phyloP scores from a whole-genome alignment of 2,888 invertebrate species.

The Phaonia tiefii region DNA sequence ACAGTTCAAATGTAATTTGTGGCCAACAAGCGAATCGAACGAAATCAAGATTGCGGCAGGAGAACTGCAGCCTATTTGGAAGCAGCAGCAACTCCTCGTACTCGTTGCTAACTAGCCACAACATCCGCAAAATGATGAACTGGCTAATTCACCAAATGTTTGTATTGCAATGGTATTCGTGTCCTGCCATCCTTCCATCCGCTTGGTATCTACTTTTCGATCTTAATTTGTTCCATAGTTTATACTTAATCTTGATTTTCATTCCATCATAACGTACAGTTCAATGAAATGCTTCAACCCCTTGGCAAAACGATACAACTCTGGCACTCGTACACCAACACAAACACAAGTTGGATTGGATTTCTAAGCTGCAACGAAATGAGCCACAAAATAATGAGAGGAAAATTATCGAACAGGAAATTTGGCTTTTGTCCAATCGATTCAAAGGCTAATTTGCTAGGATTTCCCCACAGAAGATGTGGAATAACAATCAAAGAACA shows the following conservation, averaged over 20 bases:
- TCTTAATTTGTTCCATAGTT: conserved; percentile 49
- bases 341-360: conserved; percentile 7
- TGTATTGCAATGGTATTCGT: neutral
- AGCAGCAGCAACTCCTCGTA: too few relatives aligned
- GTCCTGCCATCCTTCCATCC: conserved; percentile 24
- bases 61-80: conserved; percentile 27
- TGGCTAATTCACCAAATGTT: neutral
- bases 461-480: neutral
- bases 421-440: conserved; percentile 70
- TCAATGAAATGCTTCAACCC: neutral
- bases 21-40: conserved; percentile 34
- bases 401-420: conserved; percentile 70
- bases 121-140: conserved; percentile 62
- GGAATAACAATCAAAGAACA: neutral
- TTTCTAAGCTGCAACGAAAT: conserved; percentile 66
- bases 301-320: too few relatives aligned
- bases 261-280: conserved; percentile 6
- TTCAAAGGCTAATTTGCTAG: conserved; percentile 67
- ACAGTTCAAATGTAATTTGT: conserved; percentile 55
- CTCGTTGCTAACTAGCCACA: conserved; percentile 23
- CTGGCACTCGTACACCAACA: neutral
- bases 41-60: conserved; percentile 37
- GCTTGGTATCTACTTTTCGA: conserved; percentile 36
- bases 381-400: conserved; percentile 70
- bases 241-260: conserved; percentile 15